Evolutionary conservation across 2,797 vertebrate species (phyloP), one percentile per base, ranked within the genome.

Genomic region (Pseudotriccus pelzelni): DNA sequence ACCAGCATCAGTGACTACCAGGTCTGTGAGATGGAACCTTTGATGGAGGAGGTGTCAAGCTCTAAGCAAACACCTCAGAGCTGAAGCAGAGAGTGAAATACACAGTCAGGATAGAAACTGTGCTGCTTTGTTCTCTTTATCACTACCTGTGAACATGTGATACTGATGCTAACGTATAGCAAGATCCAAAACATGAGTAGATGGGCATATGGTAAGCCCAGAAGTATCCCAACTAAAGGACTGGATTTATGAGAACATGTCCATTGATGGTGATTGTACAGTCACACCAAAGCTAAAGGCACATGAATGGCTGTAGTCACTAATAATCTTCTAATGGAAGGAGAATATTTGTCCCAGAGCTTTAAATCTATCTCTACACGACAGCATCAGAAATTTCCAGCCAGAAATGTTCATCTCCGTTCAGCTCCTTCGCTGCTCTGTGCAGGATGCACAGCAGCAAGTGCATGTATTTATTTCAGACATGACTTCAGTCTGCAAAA

Each of bases 401-500:
- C 44, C 78, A 56, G 28, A 67, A 63, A 1, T 1, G 3, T 52
- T 68, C 36, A 19, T 47, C 89, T 52, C 59, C 2, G 8, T 44
- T 59, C 79, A 69, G 79, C 52, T 84, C 87, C 89, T 82, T 69
- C 8, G 3, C 30, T 78, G 78, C 60, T 81, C 58, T 3, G 3
- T 39, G 78, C 68, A 76, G 89, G 89, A 67, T 22, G 44, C 3
- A 0, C 0, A 0, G 89, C 94, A 84, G 77, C 1, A 4, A 89
- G 84, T 3, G 19, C 68, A 1, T 2, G 68, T 37, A 36, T 83
- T 91, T 77, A 87, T 81, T 87, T 96, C 94, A 95, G 95, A 84
- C 74, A 34, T 41, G 76, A 93, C 77, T 95, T 72, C 84, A 90
- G 90, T 14, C 88, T 94, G 90, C 63, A 90, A 22, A 82, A 94